A percentile compares a stretch with the other conserved stretches of the same genome.
Evolutionary conservation across 53 echinoderm and acorn worm species (phyloP).

Genomic region (Stichopus horrens): DNA sequence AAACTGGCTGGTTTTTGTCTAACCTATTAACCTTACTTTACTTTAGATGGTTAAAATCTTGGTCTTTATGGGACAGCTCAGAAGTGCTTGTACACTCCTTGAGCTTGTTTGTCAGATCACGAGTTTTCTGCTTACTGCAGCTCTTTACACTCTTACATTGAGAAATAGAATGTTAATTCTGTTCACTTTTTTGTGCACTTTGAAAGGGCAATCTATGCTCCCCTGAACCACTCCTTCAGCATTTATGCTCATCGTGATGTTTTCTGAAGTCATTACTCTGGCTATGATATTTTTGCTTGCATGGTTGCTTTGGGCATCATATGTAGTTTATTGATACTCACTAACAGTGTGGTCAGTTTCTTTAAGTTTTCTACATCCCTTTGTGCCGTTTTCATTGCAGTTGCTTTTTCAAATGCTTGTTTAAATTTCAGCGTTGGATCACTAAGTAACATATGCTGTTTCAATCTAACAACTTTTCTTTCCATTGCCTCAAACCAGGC

Average conservation of each 20-base stretch:
- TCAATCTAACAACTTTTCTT: slow-evolving; percentile 32
- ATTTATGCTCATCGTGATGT: background rate
- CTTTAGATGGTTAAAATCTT: background rate
- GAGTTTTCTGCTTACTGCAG: background rate
- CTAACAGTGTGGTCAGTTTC: background rate
- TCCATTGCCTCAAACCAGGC: slow-evolving; percentile 50
- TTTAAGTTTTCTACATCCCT: slow-evolving; percentile 52
- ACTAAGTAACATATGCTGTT: slow-evolving; percentile 57
- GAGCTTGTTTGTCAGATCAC: background rate
- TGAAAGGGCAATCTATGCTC: background rate
- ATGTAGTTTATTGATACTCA: too few relatives aligned
- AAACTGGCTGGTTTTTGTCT: background rate
- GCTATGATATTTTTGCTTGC: background rate
- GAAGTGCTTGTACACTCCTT: background rate
- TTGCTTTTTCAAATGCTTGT: too few relatives aligned
- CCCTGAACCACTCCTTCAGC: slow-evolving; percentile 48
- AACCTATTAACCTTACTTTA: background rate
- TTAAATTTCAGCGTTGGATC: too few relatives aligned
- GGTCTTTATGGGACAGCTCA: background rate
- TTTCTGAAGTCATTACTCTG: background rate
- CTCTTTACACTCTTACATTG: slow-evolving; percentile 52
- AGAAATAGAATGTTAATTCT: slow-evolving; percentile 52
- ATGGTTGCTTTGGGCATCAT: too few relatives aligned
- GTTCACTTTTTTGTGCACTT: slow-evolving; percentile 37
- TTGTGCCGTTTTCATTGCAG: too few relatives aligned